Evolutionary conservation across 2,113 vertebrate species (phyloP).

Genomic region (Coregonus clupeaformis): DNA sequence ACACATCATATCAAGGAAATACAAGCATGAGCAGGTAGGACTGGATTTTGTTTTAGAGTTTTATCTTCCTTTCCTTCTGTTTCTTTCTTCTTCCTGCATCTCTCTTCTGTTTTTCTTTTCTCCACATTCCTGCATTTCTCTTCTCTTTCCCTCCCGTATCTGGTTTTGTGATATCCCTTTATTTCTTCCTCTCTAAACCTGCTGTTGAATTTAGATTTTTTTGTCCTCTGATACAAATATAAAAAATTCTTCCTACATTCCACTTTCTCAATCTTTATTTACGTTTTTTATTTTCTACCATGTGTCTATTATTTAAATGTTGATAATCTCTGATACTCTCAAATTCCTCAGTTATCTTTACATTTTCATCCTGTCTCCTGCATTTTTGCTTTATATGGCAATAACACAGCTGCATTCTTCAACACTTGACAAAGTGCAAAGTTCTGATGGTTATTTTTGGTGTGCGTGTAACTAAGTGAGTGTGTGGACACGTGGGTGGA

Average conservation of each 20-base stretch:
- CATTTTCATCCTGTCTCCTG: not conserved
- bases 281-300: not conserved
- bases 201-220: not conserved
- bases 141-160: not conserved
- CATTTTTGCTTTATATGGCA: not conserved
- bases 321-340: not conserved
- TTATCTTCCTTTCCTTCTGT: conserved; percentile 6
- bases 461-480: conserved; percentile 15
- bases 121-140: too few relatives aligned
- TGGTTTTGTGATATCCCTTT: conserved; percentile 5
- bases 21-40: conserved; percentile 61
- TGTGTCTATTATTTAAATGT: not conserved
- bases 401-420: not conserved
- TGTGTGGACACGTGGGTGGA: conserved; percentile 21
- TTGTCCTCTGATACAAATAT: not conserved
- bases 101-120: not conserved
- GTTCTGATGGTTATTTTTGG: conserved; percentile 27
- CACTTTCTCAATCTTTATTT: not conserved
- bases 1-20: conserved; percentile 12
- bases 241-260: not conserved
- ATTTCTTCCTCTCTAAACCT: not conserved
- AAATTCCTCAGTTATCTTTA: not conserved
- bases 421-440: conserved; percentile 34
- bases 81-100: conserved; percentile 9
- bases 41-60: not conserved